Evolutionary conservation across 2,888 invertebrate species (phyloP).

Genomic region (Galerucella pusilla): DNA sequence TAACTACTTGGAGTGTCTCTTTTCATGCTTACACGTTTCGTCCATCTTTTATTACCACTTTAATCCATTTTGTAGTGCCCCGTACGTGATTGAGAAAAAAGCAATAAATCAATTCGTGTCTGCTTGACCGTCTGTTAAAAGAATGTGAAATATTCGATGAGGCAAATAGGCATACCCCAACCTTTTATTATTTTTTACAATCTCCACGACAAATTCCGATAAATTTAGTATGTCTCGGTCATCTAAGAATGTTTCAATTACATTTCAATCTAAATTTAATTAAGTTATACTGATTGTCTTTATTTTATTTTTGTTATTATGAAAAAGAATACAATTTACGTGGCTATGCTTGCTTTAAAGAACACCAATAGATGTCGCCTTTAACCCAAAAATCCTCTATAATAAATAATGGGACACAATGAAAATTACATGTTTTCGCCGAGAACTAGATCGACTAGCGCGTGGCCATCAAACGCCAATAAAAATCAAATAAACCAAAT

Average conservation of each 20-base stretch:
- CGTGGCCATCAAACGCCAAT: slow-evolving; percentile 35
- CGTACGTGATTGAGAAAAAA: slow-evolving; percentile 5
- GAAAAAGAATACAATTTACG: too few relatives aligned
- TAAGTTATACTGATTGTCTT: not conserved
- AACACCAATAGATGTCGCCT: too few relatives aligned
- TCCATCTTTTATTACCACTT: slow-evolving; percentile 8
- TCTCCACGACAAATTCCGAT: not conserved
- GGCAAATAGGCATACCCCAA: not conserved
- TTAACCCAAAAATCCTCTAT: not conserved
- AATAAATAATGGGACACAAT: not conserved
- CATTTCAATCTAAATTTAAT: not conserved
- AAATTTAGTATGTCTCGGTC: not conserved
- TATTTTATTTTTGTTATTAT: not conserved
- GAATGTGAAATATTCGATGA: not conserved
- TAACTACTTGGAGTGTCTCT: not conserved
- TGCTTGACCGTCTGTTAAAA: not conserved
- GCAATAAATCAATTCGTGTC: not conserved
- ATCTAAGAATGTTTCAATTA: not conserved
- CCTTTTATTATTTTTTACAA: not conserved
- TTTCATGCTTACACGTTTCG: slow-evolving; percentile 5
- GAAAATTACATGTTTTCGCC: not conserved
- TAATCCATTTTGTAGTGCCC: not conserved
- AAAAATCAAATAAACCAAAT: slow-evolving; percentile 31
- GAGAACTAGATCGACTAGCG: slow-evolving; percentile 12
- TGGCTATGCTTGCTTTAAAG: too few relatives aligned